phyloP scores from a whole-genome alignment of 53 echinoderm and acorn worm species.

The Pentamera pediparva region DNA sequence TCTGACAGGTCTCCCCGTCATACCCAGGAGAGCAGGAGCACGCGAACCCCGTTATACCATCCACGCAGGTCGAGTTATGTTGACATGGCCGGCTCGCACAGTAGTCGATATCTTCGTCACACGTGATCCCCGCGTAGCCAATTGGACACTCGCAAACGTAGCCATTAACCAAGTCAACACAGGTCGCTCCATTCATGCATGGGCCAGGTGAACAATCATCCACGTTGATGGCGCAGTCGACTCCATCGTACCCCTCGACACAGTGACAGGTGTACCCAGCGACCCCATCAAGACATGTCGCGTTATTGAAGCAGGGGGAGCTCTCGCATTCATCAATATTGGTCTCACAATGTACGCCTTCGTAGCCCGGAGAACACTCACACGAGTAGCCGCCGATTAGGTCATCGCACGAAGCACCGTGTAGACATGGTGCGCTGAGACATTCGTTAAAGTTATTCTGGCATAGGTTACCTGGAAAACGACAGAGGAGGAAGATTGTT shows the following conservation, averaged over 20 bases:
- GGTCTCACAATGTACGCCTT: neutral
- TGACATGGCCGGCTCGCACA: constrained; percentile 21
- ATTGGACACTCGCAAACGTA: constrained; percentile 44
- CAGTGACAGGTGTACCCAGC: constrained; percentile 38
- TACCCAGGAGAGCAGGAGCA: constrained; percentile 39
- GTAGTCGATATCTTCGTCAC: constrained; percentile 17
- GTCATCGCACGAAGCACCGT: constrained; percentile 1
- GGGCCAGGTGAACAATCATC: constrained; percentile 48
- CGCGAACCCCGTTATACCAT: neutral
- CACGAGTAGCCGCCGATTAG: neutral
- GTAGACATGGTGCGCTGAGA: neutral
- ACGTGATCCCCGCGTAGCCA: constrained; percentile 34
- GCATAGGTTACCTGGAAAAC: constrained; percentile 11
- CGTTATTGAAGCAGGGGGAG: neutral
- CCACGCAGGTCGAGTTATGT: constrained; percentile 19
- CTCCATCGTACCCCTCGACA: constrained; percentile 31
- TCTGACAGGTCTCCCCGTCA: constrained; percentile 31
- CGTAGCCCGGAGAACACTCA: constrained; percentile 18
- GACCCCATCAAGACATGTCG: neutral
- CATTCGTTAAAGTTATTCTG: constrained; percentile 16
- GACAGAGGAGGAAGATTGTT: no score
- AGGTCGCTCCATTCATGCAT: constrained; percentile 41
- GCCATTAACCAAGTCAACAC: constrained; percentile 39
- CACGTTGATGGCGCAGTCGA: constrained; percentile 29
- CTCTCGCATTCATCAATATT: constrained; percentile 2